phyloP scores from a whole-genome alignment of 2,888 invertebrate species.

The Tillus elongatus region DNA sequence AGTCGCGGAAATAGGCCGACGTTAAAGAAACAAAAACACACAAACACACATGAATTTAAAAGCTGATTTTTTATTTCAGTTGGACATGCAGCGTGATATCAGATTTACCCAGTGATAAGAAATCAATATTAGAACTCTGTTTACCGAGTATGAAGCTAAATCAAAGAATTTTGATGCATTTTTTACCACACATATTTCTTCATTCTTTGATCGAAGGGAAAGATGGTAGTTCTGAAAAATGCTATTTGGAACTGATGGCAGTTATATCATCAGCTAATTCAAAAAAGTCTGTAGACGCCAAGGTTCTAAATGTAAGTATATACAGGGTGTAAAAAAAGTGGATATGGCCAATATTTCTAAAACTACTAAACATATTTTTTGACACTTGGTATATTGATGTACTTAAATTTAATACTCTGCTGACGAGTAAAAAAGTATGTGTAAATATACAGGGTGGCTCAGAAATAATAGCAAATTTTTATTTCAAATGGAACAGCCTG shows the following conservation, averaged over 20 bases:
- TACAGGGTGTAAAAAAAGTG: too few species aligned
- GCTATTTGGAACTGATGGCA: slow-evolving; percentile 49
- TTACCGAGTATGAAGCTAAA: slow-evolving; percentile 69
- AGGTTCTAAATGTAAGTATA: slow-evolving; percentile 26
- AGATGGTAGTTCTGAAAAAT: slow-evolving; percentile 38
- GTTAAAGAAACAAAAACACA: too few species aligned
- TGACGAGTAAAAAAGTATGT: too few species aligned
- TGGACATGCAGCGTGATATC: slow-evolving; percentile 66
- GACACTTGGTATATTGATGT: too few species aligned
- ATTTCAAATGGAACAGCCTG: too few species aligned
- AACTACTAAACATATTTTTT: too few species aligned
- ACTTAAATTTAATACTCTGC: too few species aligned
- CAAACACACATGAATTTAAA: too few species aligned
- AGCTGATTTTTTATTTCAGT: slow-evolving; percentile 34
- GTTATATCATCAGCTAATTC: slow-evolving; percentile 40
- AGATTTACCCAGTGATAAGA: slow-evolving; percentile 50
- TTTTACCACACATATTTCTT: slow-evolving; percentile 64
- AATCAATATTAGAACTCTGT: slow-evolving; percentile 57
- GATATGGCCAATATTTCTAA: too few species aligned
- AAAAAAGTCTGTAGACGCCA: slow-evolving; percentile 22
- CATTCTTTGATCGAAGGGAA: slow-evolving; percentile 52
- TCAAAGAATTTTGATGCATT: slow-evolving; percentile 59
- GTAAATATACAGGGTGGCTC: too few species aligned
- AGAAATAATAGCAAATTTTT: too few species aligned
- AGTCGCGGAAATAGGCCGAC: too few species aligned